Evolutionary conservation across 2,888 invertebrate genomes (phyloP), one percentile per base, ranked within the genome.

Genomic region (Lasioglossum vierecki): DNA sequence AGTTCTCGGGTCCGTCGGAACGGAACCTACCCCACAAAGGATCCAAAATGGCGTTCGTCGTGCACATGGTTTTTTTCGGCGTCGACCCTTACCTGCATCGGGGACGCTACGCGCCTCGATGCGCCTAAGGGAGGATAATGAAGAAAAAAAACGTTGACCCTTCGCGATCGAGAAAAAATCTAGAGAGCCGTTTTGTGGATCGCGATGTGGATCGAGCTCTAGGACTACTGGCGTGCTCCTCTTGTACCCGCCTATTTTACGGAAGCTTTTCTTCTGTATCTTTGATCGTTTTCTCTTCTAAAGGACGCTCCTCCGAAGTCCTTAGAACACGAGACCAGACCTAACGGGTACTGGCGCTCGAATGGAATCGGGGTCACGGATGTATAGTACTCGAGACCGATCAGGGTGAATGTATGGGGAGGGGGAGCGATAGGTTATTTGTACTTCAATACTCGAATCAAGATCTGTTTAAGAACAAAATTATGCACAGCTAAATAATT

Each of bases 21-120:
- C 41, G 53, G 53, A 53, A 53, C 46, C 77, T 78, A 73, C 80
- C 88, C 86, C 88, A 93, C 92, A 93, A 93, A 92, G 88, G 90
- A 91, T 90, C 84, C 91, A 90, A 89, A 89, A 91, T 91, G 89
- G 91, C 89, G 76, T 71, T 70, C 13, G 5, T 70, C 70, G 9
- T 70, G 26, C 57, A 57, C 63, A 30, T 3, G 63, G 8, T 63
- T 39, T 53, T 74, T 44, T 57, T 72, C 26, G 22, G 4, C 41
- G 8, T 49, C 35, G 72, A 73, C 76, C 84, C 90, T 80, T 86
- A 75, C 85, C 80, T 39, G 68, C 77, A 30, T 53, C 66, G 75
- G 77, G 57, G 74, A 60, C 66, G 66, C 68, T 41, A 22, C 35
- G 70, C 70, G 66, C 79, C 57, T 73, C 70, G 73, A 49, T 76